Percentiles rank a stretch among this genome's conserved stretches.
Conservation (phyloP, 1,140 invertebrate genomes). For the Caerostris extrusa region DNA sequence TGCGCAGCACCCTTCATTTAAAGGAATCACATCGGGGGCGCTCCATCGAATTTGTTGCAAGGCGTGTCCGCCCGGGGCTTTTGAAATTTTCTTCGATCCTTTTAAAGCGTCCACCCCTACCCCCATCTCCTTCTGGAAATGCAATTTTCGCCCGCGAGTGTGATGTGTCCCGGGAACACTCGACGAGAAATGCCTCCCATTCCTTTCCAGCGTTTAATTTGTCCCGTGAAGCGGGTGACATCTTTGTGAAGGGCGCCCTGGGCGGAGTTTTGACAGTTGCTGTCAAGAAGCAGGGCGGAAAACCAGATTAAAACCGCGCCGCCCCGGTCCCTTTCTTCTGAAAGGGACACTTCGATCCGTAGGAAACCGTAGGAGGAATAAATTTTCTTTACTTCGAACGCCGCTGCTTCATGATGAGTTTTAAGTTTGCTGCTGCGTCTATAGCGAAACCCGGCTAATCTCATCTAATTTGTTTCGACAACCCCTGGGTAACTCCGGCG, state of each 20-base stretch:
- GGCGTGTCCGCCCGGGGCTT: background rate
- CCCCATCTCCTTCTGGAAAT: background rate
- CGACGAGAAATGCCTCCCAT: conserved; percentile 43
- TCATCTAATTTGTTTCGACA: conserved; percentile 49
- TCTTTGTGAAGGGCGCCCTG: conserved; percentile 68
- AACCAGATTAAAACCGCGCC: conserved; percentile 73
- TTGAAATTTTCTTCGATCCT: conserved; percentile 49
- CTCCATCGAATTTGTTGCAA: background rate
- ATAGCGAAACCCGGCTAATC: background rate
- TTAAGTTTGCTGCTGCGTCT: background rate
- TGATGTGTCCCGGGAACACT: conserved; percentile 10
- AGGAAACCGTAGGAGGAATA: conserved; percentile 51
- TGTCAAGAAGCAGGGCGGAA: conserved; percentile 73
- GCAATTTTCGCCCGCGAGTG: conserved; percentile 35
- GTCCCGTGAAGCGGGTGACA: conserved; percentile 66
- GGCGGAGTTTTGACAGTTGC: conserved; percentile 77
- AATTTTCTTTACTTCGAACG: conserved; percentile 45
- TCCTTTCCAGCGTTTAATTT: conserved; percentile 72
- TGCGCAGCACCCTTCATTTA: too few relatives aligned
- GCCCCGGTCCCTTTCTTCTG: conserved; percentile 38
- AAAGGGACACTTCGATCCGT: conserved; percentile 42
- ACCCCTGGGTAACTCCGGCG: background rate
- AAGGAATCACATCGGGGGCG: too few relatives aligned
- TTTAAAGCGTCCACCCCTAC: background rate
- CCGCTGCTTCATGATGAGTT: background rate